Base-by-base conservation (phyloP, 2,113 vertebrate genomes). In the Toxotes jaculatrix region DNA sequence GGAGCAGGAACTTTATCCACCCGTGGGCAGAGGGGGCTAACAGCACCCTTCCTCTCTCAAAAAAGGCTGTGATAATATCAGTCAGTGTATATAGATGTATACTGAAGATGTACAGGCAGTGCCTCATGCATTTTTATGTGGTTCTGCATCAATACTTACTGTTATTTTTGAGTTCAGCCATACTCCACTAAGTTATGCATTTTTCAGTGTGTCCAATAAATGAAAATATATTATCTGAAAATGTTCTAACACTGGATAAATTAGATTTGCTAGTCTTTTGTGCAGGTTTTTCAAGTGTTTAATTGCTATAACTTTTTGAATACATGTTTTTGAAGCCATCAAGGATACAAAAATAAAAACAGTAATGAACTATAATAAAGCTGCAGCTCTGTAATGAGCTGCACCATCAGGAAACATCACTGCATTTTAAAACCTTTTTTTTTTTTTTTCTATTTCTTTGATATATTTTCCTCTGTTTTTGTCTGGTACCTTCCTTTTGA, bases 1-100 rank as follows among this genome's bases (percentile, higher is more conserved):
- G 55, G 77, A 64, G 74, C 73, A 84, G 68, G 77, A 82, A 61
- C 72, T 53, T 32, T n/a, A 74, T 77, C 72, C 42, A 49, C 51
- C 49, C 4, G 8, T 19, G 17, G 65, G 45, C 11, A 3, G 42
- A 66, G 45, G 16, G 40, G 14, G 27, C 32, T 79, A 74, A 75
- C 55, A 23, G 45, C 66, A 77, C 34, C 60, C 13, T 69, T 84
- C 12, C 57, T 79, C 43, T 76, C 53, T 79, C 45, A 27, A 55
- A 66, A 51, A 73, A 10, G 23, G 9, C 12, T 47, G 21, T 23
- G 74, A 64, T 21, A 56, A 10, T 23, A 43, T 61, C 69, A 76
- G 62, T 43, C 45, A 19, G 23, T 14, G 43, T 38, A 27, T 8
- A 43, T 14, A 27, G 16, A 23, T 43, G 4, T 60, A 32, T 38